Evolutionary conservation across 2,113 vertebrate species (phyloP).

Genomic region (Hippocampus barbouri): DNA sequence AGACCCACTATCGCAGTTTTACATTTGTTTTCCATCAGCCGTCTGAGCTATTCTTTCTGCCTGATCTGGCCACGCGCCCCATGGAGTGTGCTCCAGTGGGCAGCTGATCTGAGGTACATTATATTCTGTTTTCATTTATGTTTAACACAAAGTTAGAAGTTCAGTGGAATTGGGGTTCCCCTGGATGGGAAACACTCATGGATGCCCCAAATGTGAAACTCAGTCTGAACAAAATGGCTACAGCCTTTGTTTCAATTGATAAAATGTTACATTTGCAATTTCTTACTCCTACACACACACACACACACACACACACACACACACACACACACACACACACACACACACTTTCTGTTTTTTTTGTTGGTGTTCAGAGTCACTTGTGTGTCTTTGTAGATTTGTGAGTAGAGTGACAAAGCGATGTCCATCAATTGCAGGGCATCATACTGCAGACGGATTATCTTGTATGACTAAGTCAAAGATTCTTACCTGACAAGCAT

Average conservation of each 20-base stretch:
- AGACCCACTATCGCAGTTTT: no score
- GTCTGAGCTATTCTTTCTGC: no score
- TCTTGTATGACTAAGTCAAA: constrained; percentile 33
- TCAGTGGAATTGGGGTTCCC: no score
- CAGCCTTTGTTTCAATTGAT: neutral
- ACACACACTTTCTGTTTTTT: neutral
- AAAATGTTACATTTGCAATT: neutral
- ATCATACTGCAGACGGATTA: constrained; percentile 39
- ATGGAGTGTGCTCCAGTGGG: no score
- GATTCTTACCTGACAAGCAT: constrained; percentile 39
- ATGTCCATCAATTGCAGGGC: constrained; percentile 8
- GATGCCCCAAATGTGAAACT: neutral
- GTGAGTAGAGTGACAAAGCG: constrained; percentile 22
- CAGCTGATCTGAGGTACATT: no score
- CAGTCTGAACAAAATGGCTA: neutral
- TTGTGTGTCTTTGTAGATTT: constrained; percentile 10
- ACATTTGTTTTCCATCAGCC: no score
- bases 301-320: no score
- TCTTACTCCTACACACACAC: neutral
- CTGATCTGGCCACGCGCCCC: no score
- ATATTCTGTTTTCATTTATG: no score
- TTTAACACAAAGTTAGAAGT: no score
- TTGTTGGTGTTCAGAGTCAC: no score
- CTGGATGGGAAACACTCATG: no score
- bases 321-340: neutral